phyloP scores from a whole-genome alignment of 2,888 invertebrate species.

The Drosophila histrio region DNA sequence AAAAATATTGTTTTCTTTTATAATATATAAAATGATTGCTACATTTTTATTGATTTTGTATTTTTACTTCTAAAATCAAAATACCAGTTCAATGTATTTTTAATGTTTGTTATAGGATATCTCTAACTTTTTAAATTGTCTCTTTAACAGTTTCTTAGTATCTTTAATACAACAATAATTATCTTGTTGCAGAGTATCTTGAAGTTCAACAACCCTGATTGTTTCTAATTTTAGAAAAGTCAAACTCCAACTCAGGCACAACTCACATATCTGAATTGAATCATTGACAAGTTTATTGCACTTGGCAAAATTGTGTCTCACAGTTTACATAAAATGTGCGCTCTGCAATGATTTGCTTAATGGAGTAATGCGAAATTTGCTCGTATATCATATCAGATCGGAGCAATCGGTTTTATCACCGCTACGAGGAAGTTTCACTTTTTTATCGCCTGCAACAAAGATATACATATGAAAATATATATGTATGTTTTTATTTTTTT shows the following conservation, averaged over 20 bases:
- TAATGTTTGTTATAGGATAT: too few relatives aligned
- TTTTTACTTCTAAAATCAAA: too few relatives aligned
- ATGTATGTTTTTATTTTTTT: conserved; percentile 21
- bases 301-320: background rate
- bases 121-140: background rate
- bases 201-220: conserved; percentile 5
- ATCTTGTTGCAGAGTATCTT: background rate
- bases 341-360: conserved; percentile 12
- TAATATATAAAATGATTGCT: too few relatives aligned
- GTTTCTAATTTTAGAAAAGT: background rate
- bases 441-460: conserved; percentile 26
- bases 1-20: too few relatives aligned
- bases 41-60: too few relatives aligned
- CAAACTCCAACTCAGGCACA: background rate
- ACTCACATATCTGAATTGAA: conserved; percentile 5
- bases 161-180: too few relatives aligned
- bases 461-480: background rate
- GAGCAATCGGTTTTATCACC: conserved; percentile 23
- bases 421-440: conserved; percentile 24
- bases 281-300: conserved; percentile 16
- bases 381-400: conserved; percentile 17
- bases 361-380: conserved; percentile 3
- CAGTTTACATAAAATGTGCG: background rate
- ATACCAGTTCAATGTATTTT: too few relatives aligned
- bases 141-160: background rate